Base-by-base conservation (phyloP, 2,888 invertebrate genomes). In the Andricus curvator region DNA sequence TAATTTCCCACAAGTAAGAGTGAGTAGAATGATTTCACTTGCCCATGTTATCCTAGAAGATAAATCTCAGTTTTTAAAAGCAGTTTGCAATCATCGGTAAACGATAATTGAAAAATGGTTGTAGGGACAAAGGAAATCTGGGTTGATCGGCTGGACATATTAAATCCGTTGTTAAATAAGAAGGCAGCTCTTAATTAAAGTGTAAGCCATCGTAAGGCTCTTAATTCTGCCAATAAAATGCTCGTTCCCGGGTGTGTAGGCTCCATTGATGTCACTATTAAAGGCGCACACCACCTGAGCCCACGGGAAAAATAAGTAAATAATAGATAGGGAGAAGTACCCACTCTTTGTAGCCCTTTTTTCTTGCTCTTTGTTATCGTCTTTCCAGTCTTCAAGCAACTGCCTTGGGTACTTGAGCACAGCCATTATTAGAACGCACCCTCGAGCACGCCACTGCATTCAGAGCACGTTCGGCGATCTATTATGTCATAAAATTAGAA, bases 191-290 rank as follows among this genome's bases (percentile, higher is more conserved):
- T 88, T 88, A 88, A 88, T 88, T 87, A 87, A 88, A 87, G 83
- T 80, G 78, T 85, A 85, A 86, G 85, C 86, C 84, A 66, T 78
- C 80, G 79, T 82, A 85, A 87, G 87, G 85, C 90, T 87, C 89
- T 90, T 90, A 90, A 90, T 90, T 89, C 90, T 88, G 85, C 85
- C 88, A 88, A 88, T 90, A 88, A 90, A 89, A 87, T 85, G 86
- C 81, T 78, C 80, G 70, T 80, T 81, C 81, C 77, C 77, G 79
- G 80, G 76, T 77, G 76, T 68, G 81, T 78, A 67, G 80, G 83
- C 67, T 81, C 81, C 81, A 84, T 80, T 78, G 85, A 84, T 85
- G 84, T 86, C 85, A 83, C 82, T 81, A 80, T 84, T 84, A 84
- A 84, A 81, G 79, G 79, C 82, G 83, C 78, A 77, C 83, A 83